Evolutionary conservation across 2,797 vertebrate species (phyloP).

Genomic region (Sciurus carolinensis): DNA sequence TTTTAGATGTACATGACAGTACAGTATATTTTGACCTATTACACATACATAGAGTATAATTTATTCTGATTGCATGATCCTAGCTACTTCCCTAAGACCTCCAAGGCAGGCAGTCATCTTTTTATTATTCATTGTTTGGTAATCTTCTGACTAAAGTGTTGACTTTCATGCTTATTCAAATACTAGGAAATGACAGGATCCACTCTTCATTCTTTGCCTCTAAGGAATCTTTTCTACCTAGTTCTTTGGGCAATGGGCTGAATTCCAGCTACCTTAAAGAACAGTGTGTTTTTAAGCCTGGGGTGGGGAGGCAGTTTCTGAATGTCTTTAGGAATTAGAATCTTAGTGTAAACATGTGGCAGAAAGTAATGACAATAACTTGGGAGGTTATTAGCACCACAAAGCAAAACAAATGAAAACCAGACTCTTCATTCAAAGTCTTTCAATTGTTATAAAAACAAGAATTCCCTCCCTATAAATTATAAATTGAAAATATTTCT

Average conservation of each 20-base stretch:
- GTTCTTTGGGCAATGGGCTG: neutral
- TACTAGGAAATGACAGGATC: neutral
- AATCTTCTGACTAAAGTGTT: constrained; percentile 48
- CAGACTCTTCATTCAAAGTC: neutral
- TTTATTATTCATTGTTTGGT: neutral
- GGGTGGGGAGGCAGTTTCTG: neutral
- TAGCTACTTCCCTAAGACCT: neutral
- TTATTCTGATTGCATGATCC: neutral
- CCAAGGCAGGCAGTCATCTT: neutral
- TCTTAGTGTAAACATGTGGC: neutral
- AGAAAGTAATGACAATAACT: constrained; percentile 29
- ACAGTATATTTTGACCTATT: no score
- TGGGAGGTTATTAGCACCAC: neutral
- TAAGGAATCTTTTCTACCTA: constrained; percentile 16
- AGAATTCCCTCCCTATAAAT: neutral
- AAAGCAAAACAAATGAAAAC: constrained; percentile 56
- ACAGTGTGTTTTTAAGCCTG: neutral
- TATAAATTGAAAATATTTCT: constrained; percentile 22
- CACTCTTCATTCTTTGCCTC: neutral
- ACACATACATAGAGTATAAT: no score
- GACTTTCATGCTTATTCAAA: constrained; percentile 47
- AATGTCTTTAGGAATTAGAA: neutral
- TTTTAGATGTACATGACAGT: no score
- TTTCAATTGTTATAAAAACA: constrained; percentile 28
- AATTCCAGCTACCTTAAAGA: neutral